phyloP scores from a whole-genome alignment of 2,797 vertebrate genomes.

The Borostomias antarcticus region DNA sequence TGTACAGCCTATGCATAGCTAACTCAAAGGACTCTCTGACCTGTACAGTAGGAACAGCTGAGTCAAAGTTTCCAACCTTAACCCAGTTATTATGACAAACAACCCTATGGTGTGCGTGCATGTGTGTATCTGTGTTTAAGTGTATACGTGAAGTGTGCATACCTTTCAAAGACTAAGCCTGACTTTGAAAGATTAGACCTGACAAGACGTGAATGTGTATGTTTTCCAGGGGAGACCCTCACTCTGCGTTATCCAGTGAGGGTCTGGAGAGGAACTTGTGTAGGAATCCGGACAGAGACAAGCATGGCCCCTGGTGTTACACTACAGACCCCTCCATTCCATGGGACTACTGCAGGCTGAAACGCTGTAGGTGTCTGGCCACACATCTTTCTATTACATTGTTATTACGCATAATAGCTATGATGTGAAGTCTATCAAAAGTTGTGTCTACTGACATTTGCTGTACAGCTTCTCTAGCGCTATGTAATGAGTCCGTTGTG shows the following conservation, averaged over 20 bases:
- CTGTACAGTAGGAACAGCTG: conserved; percentile 42
- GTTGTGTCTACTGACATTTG: conserved; percentile 10
- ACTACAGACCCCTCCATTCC: conserved; percentile 88
- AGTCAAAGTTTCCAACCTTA: conserved; percentile 59
- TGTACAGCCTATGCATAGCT: conserved; percentile 54
- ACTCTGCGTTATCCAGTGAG: conserved; percentile 73
- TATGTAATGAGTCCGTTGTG: conserved; percentile 45
- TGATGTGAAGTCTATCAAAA: not conserved
- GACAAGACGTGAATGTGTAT: not conserved
- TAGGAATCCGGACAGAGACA: conserved; percentile 94
- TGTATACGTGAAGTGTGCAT: conserved; percentile 5
- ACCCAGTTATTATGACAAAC: conserved; percentile 22
- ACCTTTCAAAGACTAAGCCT: too few species aligned
- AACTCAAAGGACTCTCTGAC: conserved; percentile 55
- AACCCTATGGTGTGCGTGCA: not conserved
- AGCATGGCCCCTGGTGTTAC: conserved; percentile 97
- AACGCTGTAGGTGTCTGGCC: conserved; percentile 84
- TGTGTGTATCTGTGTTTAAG: conserved; percentile 20
- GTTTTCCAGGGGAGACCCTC: conserved; percentile 78
- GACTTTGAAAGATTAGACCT: not conserved
- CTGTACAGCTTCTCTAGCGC: conserved; percentile 18
- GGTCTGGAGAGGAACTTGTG: conserved; percentile 93
- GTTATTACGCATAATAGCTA: not conserved
- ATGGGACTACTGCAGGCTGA: conserved; percentile 96
- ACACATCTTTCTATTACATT: not conserved